Evolutionary conservation across 2,888 invertebrate species (phyloP), one percentile per base, ranked within the genome.

Genomic region (Coelogynopora nodosa): DNA sequence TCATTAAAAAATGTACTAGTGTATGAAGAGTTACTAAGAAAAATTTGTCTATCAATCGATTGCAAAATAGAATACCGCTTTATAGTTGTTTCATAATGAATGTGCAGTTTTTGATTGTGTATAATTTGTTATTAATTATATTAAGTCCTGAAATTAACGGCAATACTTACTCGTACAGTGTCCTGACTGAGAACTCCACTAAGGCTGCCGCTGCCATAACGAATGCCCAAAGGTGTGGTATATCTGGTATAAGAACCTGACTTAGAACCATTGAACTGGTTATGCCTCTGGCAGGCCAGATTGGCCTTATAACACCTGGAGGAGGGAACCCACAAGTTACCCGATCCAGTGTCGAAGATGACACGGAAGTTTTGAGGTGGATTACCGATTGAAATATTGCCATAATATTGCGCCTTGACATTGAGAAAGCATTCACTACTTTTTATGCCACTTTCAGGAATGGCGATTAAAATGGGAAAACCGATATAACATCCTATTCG

Each of bases 241-340:
- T 99, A 98, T 89, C 94, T 93, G 89, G 93, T 93, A 93, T 97
- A 99, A 0, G 95, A 94, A 18, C 93, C 93, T 0, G 98, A 98
- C 91, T 95, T 94, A 86, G 91, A 93, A 90, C 95, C 95, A 93
- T 99, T 95, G 92, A 99, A 99, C 93, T 97, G 98, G 92, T 96
- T 95, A 93, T 99, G 99, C 18, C 97, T 92, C 92, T 95, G 97
- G 88, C 92, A 92, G 80, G 98, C 98, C 90, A 98, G 95, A 92
- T 97, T 97, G 86, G 96, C 95, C 91, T 94, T 94, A 91, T 96
- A 95, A 92, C 99, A 99, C 92, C 97, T 95, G 93, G 97, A 97
- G 13, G 98, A 98, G 0, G 99, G 98, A 87, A 99, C 95, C 99
- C 99, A 99, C 86, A 99, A 94, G 93, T 99, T 99, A 74, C 98